These are phyloP conservation scores for Macroramphosus scolopax DNA, from an alignment of 2,797 vertebrate genomes.

Conservation along the genomic window DNA sequence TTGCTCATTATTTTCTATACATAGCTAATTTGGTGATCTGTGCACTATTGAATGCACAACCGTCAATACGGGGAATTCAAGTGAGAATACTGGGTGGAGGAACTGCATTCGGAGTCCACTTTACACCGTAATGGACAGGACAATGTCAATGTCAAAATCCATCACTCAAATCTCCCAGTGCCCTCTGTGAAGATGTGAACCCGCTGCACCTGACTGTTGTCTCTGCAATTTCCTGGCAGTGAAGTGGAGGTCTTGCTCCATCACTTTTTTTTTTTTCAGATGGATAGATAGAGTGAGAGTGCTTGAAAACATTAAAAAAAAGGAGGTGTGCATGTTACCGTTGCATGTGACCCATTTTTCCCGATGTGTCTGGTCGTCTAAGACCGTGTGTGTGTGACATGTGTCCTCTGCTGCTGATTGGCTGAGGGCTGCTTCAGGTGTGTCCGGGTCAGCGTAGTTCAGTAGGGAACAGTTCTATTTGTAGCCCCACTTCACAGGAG, in stretches of 20 bases:
- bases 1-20: slow-evolving; percentile 57
- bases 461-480: slow-evolving; percentile 59
- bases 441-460: slow-evolving; percentile 46
- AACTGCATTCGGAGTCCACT: slow-evolving; percentile 33
- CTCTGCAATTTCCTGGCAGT: slow-evolving; percentile 8
- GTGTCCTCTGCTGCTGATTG: no score
- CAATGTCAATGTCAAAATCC: slow-evolving; percentile 51
- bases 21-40: slow-evolving; percentile 48
- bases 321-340: no score
- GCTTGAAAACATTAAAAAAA: neutral
- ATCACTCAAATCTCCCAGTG: slow-evolving; percentile 45
- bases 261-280: neutral
- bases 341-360: slow-evolving; percentile 51
- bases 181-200: slow-evolving; percentile 22
- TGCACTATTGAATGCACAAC: slow-evolving; percentile 50
- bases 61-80: slow-evolving; percentile 33
- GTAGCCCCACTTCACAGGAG: no score
- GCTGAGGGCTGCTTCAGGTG: slow-evolving; percentile 45
- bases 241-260: slow-evolving; percentile 1
- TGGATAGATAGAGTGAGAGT: neutral
- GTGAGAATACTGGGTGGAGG: slow-evolving; percentile 39
- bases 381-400: no score
- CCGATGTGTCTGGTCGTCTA: slow-evolving; percentile 27
- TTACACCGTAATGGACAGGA: slow-evolving; percentile 54
- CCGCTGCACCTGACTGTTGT: slow-evolving; percentile 18